Base-by-base conservation (phyloP, 1,140 invertebrate genomes). In the Drosophila insularis region DNA sequence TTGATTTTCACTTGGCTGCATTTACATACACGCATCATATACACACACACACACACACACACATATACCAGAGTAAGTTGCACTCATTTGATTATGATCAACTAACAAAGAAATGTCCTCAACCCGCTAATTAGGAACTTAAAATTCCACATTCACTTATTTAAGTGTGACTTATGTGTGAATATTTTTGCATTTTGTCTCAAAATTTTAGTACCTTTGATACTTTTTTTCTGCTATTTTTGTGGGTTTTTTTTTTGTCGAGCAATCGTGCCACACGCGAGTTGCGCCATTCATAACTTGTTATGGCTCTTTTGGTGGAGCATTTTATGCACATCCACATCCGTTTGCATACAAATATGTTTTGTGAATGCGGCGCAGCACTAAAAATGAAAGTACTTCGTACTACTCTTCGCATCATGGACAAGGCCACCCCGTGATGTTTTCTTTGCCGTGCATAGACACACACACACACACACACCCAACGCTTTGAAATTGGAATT, bases 331-430 rank as follows among this genome's bases (percentile, higher is more conserved):
- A 71, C 59, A 78, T 78, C 72, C 68, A 73, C 43, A 50, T 50
- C 43, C 43, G 43, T 50, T 50, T 50, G 43, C 43, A 50, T 50
- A 50, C 43, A 50, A 27, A 46, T 46, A 50, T 50, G 43, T 50
- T 17, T 77, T 63, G 55, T 68, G 70, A 58, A 73, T 76, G 68
- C 65, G 65, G 58, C 69, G 54, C 56, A 53, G 53, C 50, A 35
- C 27, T 54, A 75, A 76, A 78, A 73, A 76, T 77, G 77, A 79
- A 79, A 79, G 77, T 79, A 65, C 69, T 71, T 46, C 19, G 77
- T 77, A 65, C 69, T 71, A 37, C 35, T 37, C 63, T 68, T 78
- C 62, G 62, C 50, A 74, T 14, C 76, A 72, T 76, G 65, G 63
- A 76, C 76, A 76, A 78, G 76, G 76, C 76, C 75, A 67, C 8